Evolutionary conservation across 2,797 vertebrate genomes (phyloP).

Genomic region (Megalops cyprinoides): DNA sequence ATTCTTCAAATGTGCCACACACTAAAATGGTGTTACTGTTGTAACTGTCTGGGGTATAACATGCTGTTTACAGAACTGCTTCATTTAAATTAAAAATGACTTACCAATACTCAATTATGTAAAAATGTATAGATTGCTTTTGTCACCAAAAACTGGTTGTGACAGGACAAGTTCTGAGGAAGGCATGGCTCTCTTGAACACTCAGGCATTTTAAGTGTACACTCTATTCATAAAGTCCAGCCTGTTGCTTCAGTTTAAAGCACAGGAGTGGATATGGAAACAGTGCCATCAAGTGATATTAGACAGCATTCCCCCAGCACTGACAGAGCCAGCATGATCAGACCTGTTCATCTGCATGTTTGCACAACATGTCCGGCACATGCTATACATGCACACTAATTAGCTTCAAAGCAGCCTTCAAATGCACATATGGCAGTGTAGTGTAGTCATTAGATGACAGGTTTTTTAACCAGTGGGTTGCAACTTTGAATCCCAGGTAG

Average conservation of each 20-base stretch:
- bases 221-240: conserved; percentile 73
- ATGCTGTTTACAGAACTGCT: too few relatives aligned
- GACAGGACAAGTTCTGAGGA: conserved; percentile 16
- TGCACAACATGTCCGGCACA: neutral
- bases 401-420: neutral
- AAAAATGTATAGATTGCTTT: neutral
- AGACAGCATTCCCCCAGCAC: conserved; percentile 87
- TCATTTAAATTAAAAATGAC: too few relatives aligned
- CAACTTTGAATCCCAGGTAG: neutral
- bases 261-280: conserved; percentile 90
- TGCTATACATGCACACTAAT: neutral
- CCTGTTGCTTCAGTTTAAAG: conserved; percentile 68
- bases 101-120: too few relatives aligned
- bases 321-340: neutral
- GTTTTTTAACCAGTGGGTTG: neutral
- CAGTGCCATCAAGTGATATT: conserved; percentile 99
- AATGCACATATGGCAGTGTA: neutral
- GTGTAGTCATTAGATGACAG: neutral
- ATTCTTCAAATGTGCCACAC: neutral
- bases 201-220: conserved; percentile 63
- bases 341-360: neutral
- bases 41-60: neutral
- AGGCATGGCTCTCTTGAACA: conserved; percentile 43
- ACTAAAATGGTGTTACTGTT: neutral
- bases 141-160: conserved; percentile 38